Base-by-base conservation (phyloP, 1,140 invertebrate genomes). In the Idris sp. region DNA sequence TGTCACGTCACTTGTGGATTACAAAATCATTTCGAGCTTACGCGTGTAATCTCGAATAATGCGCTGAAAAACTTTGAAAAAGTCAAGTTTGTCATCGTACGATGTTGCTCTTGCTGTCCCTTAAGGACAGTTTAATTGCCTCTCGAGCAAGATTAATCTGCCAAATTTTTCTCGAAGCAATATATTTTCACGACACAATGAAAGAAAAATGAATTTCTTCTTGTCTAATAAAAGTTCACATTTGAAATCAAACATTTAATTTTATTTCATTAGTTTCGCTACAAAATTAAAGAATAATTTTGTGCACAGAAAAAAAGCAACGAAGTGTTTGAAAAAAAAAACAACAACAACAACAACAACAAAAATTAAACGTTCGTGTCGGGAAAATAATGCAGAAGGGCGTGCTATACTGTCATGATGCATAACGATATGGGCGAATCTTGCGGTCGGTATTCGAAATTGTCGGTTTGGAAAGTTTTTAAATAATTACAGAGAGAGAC, bases 401-500 rank as follows among this genome's bases (percentile, higher is more conserved):
- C 28, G 44, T 36, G 36, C 38, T 31, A 15, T 10, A 33, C 48
- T 69, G 25, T 65, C 64, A 64, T 71, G 75, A 73, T 56, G 53
- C 64, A 33, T 73, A 77, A 77, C 69, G 75, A 77, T 73, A 77
- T 58, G 58, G 59, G 67, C 44, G 67, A 62, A 71, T 76, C 48
- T 53, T 35, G 64, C 31, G 64, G 64, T 64, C 53, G 58, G 56
- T 68, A 72, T 71, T 72, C 40, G 62, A 68, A 73, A 73, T 77
- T 69, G 74, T 65, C 68, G 61, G 73, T 62, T n/a, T 51, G 74
- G 79, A 82, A 87, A 86, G 78, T 87, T 86, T 85, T 81, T 80
- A 85, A 85, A 85, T 86, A 85, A 87, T 87, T 87, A 86, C 80
- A 84, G 76, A 65, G 61, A 84, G 76, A 65, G 61, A 68, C 54